Conservation (phyloP, 2,113 vertebrate genomes). For the Charina bottae region DNA sequence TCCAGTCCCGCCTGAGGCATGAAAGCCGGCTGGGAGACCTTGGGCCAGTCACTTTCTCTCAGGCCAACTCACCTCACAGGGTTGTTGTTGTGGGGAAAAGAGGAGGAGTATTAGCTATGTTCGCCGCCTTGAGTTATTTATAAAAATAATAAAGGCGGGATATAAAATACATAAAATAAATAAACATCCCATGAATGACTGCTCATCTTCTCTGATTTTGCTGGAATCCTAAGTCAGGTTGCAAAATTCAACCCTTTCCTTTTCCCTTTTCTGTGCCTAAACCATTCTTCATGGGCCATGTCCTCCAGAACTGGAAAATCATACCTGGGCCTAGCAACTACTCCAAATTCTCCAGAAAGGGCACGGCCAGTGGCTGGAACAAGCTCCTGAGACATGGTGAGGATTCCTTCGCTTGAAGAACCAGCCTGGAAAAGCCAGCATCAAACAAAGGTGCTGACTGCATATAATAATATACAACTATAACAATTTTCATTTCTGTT, state of each 20-base stretch:
- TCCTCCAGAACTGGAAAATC: fast-evolving
- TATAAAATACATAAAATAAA: too few relatives aligned
- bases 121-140: too few relatives aligned
- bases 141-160: too few relatives aligned
- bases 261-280: too few relatives aligned
- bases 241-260: neutral
- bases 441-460: neutral
- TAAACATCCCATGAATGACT: neutral
- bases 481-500: too few relatives aligned
- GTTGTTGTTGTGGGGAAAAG: too few relatives aligned
- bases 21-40: too few relatives aligned
- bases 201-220: neutral
- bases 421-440: slow-evolving; percentile 77
- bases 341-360: slow-evolving; percentile 76
- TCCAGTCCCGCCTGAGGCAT: too few relatives aligned
- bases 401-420: slow-evolving; percentile 88
- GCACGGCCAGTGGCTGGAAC: slow-evolving; percentile 81
- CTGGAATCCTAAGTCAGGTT: neutral
- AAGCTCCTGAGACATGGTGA: slow-evolving; percentile 88
- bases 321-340: slow-evolving; percentile 73
- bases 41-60: too few relatives aligned
- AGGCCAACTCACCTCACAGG: too few relatives aligned
- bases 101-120: too few relatives aligned
- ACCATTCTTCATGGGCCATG: neutral
- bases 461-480: neutral